phyloP scores from a whole-genome alignment of 2,888 invertebrate species.

The Muscina levida region DNA sequence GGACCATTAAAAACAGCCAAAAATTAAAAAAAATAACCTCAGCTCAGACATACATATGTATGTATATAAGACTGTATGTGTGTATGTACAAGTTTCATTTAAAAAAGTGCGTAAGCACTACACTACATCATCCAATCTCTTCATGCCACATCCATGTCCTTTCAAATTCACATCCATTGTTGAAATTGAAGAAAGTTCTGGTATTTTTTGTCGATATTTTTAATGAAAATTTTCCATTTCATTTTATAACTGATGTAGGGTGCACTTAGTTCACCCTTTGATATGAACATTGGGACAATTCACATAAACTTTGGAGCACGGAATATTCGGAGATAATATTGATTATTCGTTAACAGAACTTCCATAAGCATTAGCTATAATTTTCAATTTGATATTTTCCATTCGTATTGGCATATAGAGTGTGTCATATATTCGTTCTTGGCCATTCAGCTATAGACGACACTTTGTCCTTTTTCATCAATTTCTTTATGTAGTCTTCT shows the following conservation, averaged over 20 bases:
- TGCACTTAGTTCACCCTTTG: too few relatives aligned
- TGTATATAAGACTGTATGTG: not conserved
- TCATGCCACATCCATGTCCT: not conserved
- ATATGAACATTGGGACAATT: too few relatives aligned
- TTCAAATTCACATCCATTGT: slow-evolving; percentile 2
- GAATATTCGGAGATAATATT: too few relatives aligned
- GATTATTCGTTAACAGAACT: too few relatives aligned
- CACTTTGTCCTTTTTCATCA: not conserved
- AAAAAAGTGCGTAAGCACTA: slow-evolving; percentile 35
- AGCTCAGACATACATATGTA: slow-evolving; percentile 13
- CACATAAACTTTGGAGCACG: too few relatives aligned
- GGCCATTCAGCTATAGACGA: not conserved
- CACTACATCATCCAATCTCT: not conserved
- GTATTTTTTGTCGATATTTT: slow-evolving; percentile 13
- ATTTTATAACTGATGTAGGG: not conserved
- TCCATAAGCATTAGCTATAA: too few relatives aligned
- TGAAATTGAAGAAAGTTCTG: not conserved
- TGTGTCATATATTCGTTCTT: not conserved
- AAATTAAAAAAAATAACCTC: slow-evolving; percentile 21
- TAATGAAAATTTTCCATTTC: slow-evolving; percentile 27
- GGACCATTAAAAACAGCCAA: slow-evolving; percentile 51
- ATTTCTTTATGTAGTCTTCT: not conserved
- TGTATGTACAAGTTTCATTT: slow-evolving; percentile 17
- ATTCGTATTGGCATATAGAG: not conserved
- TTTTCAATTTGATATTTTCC: not conserved